A percentile compares a stretch with the other conserved stretches of the same genome.
Conservation (phyloP, 2,888 invertebrate species). For the Drosophila sordidula region DNA sequence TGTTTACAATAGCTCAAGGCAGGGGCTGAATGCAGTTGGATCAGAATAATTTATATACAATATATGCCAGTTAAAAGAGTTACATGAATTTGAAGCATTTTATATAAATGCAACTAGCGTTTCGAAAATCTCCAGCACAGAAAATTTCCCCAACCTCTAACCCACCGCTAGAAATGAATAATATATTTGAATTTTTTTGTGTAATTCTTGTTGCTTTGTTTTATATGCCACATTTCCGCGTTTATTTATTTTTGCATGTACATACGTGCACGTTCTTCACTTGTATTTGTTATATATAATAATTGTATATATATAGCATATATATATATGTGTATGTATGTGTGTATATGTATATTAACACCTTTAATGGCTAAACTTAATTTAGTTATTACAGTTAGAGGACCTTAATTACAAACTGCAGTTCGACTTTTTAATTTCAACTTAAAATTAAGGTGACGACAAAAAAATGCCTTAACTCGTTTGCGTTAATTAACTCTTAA, state of each 20-base stretch:
- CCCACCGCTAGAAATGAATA: background rate
- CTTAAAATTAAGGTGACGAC: slow-evolving; percentile 28
- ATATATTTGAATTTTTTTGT: background rate
- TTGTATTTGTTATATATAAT: slow-evolving; percentile 4
- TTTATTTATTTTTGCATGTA: slow-evolving; percentile 33
- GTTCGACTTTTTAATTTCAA: slow-evolving; percentile 40
- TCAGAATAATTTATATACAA: too few species aligned
- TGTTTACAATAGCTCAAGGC: too few species aligned
- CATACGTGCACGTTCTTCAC: slow-evolving; percentile 14
- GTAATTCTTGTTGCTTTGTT: slow-evolving; percentile 12
- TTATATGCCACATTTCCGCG: slow-evolving; percentile 42
- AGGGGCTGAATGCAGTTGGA: too few species aligned
- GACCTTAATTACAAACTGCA: slow-evolving; percentile 63
- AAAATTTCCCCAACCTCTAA: too few species aligned
- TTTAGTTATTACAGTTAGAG: slow-evolving; percentile 57
- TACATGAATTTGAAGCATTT: too few species aligned
- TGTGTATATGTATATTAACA: slow-evolving; percentile 47
- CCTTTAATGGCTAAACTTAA: slow-evolving; percentile 67
- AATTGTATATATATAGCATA: slow-evolving; percentile 15
- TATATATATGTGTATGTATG: slow-evolving; percentile 13
- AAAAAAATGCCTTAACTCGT: slow-evolving; percentile 57
- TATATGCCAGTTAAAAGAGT: too few species aligned
- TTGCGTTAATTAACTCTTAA: slow-evolving; percentile 27
- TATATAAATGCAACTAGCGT: too few species aligned
- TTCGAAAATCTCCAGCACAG: too few species aligned